Evolutionary conservation across 2,888 invertebrate species (phyloP), one percentile per base, ranked within the genome.

Genomic region (Portevinia maculata): DNA sequence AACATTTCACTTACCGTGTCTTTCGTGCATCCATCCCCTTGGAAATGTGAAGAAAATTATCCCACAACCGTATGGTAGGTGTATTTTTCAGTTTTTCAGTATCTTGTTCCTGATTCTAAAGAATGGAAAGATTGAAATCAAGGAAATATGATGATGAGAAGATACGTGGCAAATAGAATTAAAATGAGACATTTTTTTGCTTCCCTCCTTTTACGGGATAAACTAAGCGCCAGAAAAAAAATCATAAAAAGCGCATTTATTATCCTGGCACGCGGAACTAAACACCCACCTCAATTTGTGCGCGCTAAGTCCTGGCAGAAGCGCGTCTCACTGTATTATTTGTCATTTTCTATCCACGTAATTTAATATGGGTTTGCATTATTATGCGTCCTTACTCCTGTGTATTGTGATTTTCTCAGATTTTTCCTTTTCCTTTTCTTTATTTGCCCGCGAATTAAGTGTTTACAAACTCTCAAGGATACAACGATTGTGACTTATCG

Each of bases 1-100:
- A 86, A 86, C 86, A 86, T 86, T 86, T 86, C 85, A 86, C 85
- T 86, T 86, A 85, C 83, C 84, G 85, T 83, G 84, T 85, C 69
- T 81, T 85, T 67, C 32, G 8, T 65, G 62, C 71, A 57, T 50
- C 55, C 70, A 32, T 34, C 9, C 19, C 67, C 41, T 9, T 34
- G 34, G 48, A 50, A 28, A 34, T 50, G 53, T 32, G 65, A 71
- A 32, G 57, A 44, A 78, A 55, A 70, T 78, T 67, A 73, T 83
- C 44, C 67, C 50, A 34, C 71, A 55, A 67, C 78, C 78, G 65
- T 83, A 83, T 78, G 83, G 78, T 78, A 83, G 83, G 83, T 83
- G 83, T 57, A 67, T 79, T 59, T 79, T 64, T 17, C 39, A 70
- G 53, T 62, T 79, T 79, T 59, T 70, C 46, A 37, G 74, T 44